Base-by-base conservation (phyloP, 2,797 vertebrate species). In the Fratercula arctica region DNA sequence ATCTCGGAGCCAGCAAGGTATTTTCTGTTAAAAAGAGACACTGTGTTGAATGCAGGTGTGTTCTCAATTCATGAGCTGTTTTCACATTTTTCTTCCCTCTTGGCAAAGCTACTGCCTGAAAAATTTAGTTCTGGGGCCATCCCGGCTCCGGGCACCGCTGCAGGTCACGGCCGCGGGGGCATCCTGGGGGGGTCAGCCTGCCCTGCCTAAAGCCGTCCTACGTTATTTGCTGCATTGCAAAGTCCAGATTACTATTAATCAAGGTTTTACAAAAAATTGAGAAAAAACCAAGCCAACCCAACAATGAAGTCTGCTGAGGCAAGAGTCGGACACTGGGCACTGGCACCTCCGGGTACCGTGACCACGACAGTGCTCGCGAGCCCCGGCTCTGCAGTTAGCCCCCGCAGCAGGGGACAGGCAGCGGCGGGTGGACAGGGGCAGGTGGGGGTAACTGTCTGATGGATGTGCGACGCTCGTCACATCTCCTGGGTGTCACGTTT, bases 121-220 rank as follows among this genome's bases (percentile, higher is more conserved):
- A 46, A 89, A 67, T 79, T 79, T 5, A n/a, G 13, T 24, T 74
- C 43, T 45, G 29, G 41, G 31, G 10, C 60, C 24, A 4, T 3
- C 26, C 16, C 17, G 16, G 83, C 72, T 28, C 79, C 15, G 0
- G 0, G 57, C 57, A 48, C 28, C 11, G 19, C 35, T 5, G 2
- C 33, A 13, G 70, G 59, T 69, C 63, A 31, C 16, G 4, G n/a
- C 43, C 1, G 0, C 0, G 2, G 28, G 3, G 53, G n/a, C 46
- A 28, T 11, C 0, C 0, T 2, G 13, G 19, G 13, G 63, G n/a
- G 39, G 14, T 18, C 0, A 0, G 20, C 4, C 24, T 39, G 45
- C 28, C 53, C 66, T 48, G 28, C 1, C 51, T 11, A 4, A 35
- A 19, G 14, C 35, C 21, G 11, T 9, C 21, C 48, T 16, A 6